A percentile compares a stretch with the other conserved stretches of the same genome.
Evolutionary conservation across 2,113 vertebrate species (phyloP).

Genomic region (Epinephelus fuscoguttatus): DNA sequence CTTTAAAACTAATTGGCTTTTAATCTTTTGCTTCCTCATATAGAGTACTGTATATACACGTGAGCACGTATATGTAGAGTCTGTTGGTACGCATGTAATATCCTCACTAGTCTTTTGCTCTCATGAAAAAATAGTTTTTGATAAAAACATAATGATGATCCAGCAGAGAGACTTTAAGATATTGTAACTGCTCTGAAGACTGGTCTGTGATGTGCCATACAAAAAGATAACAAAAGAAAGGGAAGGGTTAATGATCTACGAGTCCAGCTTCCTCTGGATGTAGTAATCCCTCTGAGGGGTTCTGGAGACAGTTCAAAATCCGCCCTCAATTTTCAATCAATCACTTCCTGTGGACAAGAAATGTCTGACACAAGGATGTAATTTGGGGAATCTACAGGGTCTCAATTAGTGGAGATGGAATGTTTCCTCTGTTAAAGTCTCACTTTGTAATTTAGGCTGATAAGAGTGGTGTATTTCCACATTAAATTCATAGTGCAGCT

Average conservation of each 20-base stretch:
- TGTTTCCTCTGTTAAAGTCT: conserved; percentile 33
- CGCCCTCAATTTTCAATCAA: conserved; percentile 34
- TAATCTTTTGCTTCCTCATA: not conserved
- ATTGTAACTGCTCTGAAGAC: not conserved
- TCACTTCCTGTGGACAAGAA: conserved; percentile 24
- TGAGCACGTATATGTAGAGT: not conserved
- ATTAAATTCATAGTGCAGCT: conserved; percentile 37
- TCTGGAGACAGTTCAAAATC: not conserved
- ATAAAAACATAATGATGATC: not conserved
- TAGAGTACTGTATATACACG: not conserved
- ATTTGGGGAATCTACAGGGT: conserved; percentile 30
- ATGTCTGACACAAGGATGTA: not conserved
- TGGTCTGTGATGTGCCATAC: not conserved
- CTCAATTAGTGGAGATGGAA: conserved; percentile 51
- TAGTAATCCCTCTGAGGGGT: not conserved
- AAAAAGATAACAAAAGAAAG: not conserved
- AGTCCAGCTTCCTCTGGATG: not conserved
- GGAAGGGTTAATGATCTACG: not conserved
- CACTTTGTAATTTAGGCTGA: conserved; percentile 43
- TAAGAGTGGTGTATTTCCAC: conserved; percentile 41
- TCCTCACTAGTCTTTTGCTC: not conserved
- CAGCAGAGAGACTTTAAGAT: not conserved
- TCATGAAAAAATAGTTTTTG: not conserved
- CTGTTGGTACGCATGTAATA: not conserved
- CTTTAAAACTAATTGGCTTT: conserved; percentile 16